Evolutionary conservation across 2,113 vertebrate genomes (phyloP).

Genomic region (Eidolon helvum): DNA sequence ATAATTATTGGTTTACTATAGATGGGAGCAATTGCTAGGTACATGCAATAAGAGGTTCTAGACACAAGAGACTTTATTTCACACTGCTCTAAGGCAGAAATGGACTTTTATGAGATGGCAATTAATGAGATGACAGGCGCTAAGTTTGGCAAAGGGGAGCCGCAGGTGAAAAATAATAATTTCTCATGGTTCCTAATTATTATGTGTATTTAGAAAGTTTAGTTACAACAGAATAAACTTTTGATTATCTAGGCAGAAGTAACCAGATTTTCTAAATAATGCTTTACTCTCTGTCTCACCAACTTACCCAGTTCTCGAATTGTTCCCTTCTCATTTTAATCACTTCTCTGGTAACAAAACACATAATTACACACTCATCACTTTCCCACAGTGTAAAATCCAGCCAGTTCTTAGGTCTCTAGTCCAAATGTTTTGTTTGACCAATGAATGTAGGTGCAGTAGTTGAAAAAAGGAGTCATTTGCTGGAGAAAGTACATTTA

Average conservation of each 20-base stretch:
- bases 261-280: conserved; percentile 11
- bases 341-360: not conserved
- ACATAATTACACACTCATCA: not conserved
- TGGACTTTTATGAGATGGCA: not conserved
- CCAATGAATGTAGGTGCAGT: not conserved
- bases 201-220: not conserved
- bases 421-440: not conserved
- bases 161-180: not conserved
- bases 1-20: not conserved
- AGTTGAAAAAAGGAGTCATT: not conserved
- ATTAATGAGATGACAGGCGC: not conserved
- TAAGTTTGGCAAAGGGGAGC: not conserved
- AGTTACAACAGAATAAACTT: not conserved
- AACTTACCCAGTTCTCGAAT: not conserved
- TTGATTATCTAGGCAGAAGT: not conserved
- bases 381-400: conserved; percentile 1
- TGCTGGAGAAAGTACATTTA: not conserved
- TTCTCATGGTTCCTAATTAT: not conserved
- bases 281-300: not conserved
- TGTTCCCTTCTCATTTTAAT: not conserved
- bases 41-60: not conserved
- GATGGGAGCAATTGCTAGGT: not conserved
- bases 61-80: not conserved
- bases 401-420: not conserved
- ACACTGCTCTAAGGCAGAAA: not conserved